Percentiles rank a stretch among this genome's conserved stretches.
phyloP scores from a whole-genome alignment of 2,113 vertebrate genomes.

The Austrofundulus limnaeus region DNA sequence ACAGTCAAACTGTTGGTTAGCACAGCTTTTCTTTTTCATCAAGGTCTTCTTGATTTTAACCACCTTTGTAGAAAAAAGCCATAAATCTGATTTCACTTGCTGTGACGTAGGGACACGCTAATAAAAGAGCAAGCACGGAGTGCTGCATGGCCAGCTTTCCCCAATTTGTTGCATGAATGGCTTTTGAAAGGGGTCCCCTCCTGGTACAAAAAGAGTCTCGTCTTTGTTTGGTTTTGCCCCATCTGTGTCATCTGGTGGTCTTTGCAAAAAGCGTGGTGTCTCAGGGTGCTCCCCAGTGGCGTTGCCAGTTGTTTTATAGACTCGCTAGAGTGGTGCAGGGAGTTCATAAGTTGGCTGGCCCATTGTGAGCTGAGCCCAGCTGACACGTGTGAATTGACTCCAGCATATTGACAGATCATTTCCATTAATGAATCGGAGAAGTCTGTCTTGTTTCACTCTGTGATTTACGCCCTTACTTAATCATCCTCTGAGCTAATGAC shows the following conservation, averaged over 20 bases:
- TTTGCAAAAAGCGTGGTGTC: constrained; percentile 88
- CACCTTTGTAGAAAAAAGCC: constrained; percentile 45
- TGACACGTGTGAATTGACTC: constrained; percentile 92
- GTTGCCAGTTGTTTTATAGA: constrained; percentile 96
- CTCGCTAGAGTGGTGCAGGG: constrained; percentile 87
- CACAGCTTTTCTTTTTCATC: constrained; percentile 22
- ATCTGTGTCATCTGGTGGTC: constrained; percentile 98
- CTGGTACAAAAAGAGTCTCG: constrained; percentile 88
- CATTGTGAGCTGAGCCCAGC: constrained; percentile 91
- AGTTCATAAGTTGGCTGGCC: constrained; percentile 93
- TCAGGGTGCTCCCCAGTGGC: constrained; percentile 87
- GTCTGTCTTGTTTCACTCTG: constrained; percentile 83
- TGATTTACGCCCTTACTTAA: constrained; percentile 82
- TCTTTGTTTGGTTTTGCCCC: constrained; percentile 89
- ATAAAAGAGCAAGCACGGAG: constrained; percentile 81
- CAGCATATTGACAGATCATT: constrained; percentile 96
- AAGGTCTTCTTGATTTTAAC: constrained; percentile 45
- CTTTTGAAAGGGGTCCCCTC: constrained; percentile 85
- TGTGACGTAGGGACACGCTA: constrained; percentile 74
- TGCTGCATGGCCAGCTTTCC: constrained; percentile 83
- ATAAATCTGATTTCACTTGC: constrained; percentile 80
- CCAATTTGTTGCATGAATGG: constrained; percentile 90
- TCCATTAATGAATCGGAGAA: constrained; percentile 92
- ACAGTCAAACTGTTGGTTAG: constrained; percentile 41
- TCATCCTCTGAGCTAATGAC: constrained; percentile 51